Evolutionary conservation across 1,140 invertebrate species (phyloP), one percentile per base, ranked within the genome.

Genomic region (Diuraphis noxia): DNA sequence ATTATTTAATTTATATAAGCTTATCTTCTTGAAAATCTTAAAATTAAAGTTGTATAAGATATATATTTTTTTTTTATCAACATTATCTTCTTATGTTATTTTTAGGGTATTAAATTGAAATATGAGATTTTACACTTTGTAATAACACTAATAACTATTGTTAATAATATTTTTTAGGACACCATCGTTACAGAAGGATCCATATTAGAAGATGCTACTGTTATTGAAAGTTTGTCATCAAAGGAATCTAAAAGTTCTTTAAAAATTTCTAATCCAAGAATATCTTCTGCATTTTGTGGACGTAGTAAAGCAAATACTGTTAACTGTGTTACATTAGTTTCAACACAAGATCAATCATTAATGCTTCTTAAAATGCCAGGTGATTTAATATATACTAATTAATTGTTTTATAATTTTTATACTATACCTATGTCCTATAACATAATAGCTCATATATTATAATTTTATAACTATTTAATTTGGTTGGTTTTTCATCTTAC

Each of bases 361-460:
- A 77, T 92, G 46, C 84, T 92, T n/a, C 46, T 90, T 49, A 92
- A 92, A 81, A 89, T 88, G 9, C 92, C 92, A 90, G 89, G 92
- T 92, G 91, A 92, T 41, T 34, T 34, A 49, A 49, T 49, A 21
- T 21, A 49, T 38, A 43, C 30, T 77, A 77, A 49, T 56, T 6
- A 43, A 72, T 88, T 77, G 30, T 88, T 43, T 38, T 87, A 56
- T 41, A 6, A 63, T n/a, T n/a, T n/a, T 72, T 72, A n/a, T 72
- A 4, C 17, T n/a, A 72, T n/a, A 72, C 30, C 56, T 72, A 49
- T 46, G 19, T 49, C 46, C 19, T 4, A 72, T 34, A n/a, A 13
- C 13, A 72, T 63, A n/a, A 63, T n/a, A n/a, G 13, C 19, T 72
- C 10, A 17, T 63, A 10, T 30, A 72, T 72, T n/a, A 72, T 72